phyloP scores from a whole-genome alignment of 2,113 vertebrate genomes.

The Ploceus nigricollis region DNA sequence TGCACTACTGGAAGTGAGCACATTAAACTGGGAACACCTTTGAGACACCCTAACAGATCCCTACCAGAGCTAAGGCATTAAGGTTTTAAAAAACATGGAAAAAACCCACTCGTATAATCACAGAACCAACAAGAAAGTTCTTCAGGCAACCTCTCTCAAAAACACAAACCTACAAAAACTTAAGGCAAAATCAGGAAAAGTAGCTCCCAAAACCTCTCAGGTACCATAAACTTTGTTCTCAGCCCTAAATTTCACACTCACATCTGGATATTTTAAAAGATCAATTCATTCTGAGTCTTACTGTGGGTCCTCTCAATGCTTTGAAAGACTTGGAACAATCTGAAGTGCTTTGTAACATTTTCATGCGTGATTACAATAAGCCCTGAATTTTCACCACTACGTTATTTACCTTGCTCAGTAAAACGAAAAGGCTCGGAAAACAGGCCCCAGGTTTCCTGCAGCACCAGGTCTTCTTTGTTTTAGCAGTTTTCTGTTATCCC shows the following conservation, averaged over 20 bases:
- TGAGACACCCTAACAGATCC: background rate
- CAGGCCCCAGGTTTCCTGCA: constrained; percentile 30
- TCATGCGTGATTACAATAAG: background rate
- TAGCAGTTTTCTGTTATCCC: background rate
- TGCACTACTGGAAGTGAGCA: background rate
- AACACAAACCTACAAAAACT: background rate
- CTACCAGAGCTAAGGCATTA: background rate
- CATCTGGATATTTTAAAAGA: background rate
- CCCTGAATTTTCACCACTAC: background rate
- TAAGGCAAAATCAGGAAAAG: background rate
- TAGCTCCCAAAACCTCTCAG: background rate
- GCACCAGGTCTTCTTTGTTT: constrained; percentile 39
- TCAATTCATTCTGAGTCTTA: background rate
- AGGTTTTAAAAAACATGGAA: background rate
- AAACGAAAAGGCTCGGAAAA: constrained; percentile 36
- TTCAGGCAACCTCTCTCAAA: background rate
- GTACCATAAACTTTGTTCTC: background rate
- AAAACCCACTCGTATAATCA: background rate
- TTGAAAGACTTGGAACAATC: background rate
- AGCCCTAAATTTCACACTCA: background rate
- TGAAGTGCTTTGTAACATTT: background rate
- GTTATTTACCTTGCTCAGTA: constrained; percentile 63
- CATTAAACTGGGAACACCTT: background rate
- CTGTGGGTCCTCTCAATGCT: background rate
- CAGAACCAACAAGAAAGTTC: background rate